These are phyloP conservation scores for Globodera ellingtonae DNA, from an alignment of 1,140 invertebrate genomes.

Conservation along the genomic window DNA sequence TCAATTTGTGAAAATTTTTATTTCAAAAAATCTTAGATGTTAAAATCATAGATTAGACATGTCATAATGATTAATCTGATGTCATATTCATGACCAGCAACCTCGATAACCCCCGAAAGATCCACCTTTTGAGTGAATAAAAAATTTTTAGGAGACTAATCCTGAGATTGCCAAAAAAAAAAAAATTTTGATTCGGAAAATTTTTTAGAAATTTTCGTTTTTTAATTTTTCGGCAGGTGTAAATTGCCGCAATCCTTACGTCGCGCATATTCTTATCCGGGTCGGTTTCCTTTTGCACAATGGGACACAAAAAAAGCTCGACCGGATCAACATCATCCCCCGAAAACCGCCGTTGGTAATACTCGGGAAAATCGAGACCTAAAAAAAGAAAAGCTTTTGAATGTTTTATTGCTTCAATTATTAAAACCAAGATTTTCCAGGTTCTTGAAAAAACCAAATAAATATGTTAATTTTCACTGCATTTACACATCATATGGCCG, in stretches of 20 bases:
- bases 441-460: slow-evolving; percentile 69
- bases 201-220: background rate
- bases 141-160: no score
- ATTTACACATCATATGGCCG: slow-evolving; percentile 12
- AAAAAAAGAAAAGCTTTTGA: slow-evolving; percentile 58
- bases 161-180: no score
- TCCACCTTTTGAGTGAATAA: no score
- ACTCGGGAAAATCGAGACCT: slow-evolving; percentile 88
- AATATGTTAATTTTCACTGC: slow-evolving; percentile 50
- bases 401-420: no score
- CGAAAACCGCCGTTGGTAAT: slow-evolving; percentile 79
- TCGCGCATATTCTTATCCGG: slow-evolving; percentile 83
- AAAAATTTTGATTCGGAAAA: background rate
- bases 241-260: slow-evolving; percentile 23
- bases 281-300: slow-evolving; percentile 93
- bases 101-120: no score
- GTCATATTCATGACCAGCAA: no score
- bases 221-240: background rate
- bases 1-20: background rate
- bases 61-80: no score
- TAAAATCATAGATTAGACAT: no score
- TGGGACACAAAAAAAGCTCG: slow-evolving; percentile 88
- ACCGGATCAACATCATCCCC: slow-evolving; percentile 96
- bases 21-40: background rate
- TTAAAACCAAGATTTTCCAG: no score